Percentiles rank a stretch among this genome's conserved stretches.
Evolutionary conservation across 2,888 invertebrate genomes (phyloP).

Genomic region (Diplazon laetatorius): DNA sequence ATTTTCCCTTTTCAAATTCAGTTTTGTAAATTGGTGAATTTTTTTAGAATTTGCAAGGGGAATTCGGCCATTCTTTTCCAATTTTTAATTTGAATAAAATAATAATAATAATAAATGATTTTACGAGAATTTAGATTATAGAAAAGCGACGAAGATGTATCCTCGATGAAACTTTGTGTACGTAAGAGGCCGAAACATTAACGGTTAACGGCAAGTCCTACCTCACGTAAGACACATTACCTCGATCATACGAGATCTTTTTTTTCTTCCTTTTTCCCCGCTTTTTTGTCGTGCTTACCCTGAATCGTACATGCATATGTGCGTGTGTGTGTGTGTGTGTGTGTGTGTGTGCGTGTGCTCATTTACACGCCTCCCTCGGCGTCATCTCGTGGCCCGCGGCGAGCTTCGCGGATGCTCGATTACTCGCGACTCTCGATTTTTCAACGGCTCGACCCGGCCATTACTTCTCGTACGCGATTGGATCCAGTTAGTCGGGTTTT

Average conservation of each 20-base stretch:
- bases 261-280: not conserved
- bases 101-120: too few relatives aligned
- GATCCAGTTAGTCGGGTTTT: slow-evolving; percentile 60
- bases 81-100: too few relatives aligned
- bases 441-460: slow-evolving; percentile 15
- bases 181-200: slow-evolving; percentile 42
- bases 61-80: too few relatives aligned
- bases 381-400: slow-evolving; percentile 13
- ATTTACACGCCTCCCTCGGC: slow-evolving; percentile 26
- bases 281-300: slow-evolving; percentile 19
- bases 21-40: too few relatives aligned
- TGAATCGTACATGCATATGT: slow-evolving; percentile 25
- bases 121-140: too few relatives aligned
- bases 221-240: slow-evolving; percentile 36
- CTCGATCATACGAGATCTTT: slow-evolving; percentile 45
- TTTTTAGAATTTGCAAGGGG: too few relatives aligned
- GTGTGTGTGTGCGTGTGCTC: slow-evolving; percentile 3
- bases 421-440: slow-evolving; percentile 28
- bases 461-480: slow-evolving; percentile 30
- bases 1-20: too few relatives aligned
- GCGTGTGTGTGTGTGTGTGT: not conserved
- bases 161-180: slow-evolving; percentile 50
- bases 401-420: slow-evolving; percentile 36
- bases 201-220: slow-evolving; percentile 61
- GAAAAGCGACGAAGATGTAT: not conserved